Evolutionary conservation across 2,113 vertebrate genomes (phyloP).

Genomic region (Microcebus ravelobensis): DNA sequence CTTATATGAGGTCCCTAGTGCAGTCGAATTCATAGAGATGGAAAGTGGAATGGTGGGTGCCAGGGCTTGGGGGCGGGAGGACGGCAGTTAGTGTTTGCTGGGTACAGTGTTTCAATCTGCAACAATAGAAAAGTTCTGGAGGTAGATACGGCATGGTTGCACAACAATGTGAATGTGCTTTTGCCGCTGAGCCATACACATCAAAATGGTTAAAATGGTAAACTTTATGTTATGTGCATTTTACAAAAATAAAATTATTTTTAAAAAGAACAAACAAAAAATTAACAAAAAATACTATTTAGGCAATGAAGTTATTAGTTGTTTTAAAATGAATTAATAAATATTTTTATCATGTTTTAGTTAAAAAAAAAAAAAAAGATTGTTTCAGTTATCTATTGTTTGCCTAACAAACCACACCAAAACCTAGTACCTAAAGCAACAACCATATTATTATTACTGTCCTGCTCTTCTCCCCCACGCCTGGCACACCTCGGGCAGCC

Average conservation of each 20-base stretch:
- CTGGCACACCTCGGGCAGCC: not conserved
- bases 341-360: not conserved
- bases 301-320: not conserved
- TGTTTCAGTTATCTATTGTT: not conserved
- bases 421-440: not conserved
- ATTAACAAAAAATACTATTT: not conserved
- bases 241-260: not conserved
- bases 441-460: not conserved
- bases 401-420: not conserved
- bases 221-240: not conserved
- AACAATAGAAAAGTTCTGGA: not conserved
- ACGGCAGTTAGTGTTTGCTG: not conserved
- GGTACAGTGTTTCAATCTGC: not conserved
- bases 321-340: not conserved
- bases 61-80: not conserved
- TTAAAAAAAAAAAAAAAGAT: not conserved
- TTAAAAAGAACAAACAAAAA: not conserved
- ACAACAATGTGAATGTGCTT: accelerated
- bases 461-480: not conserved
- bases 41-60: not conserved
- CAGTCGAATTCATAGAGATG: not conserved
- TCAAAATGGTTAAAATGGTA: not conserved
- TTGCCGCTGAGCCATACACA: accelerated
- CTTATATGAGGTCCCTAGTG: not conserved
- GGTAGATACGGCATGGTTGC: accelerated